Evolutionary conservation across 2,888 invertebrate genomes (phyloP), one percentile per base, ranked within the genome.

Genomic region (Melanchra persicariae): DNA sequence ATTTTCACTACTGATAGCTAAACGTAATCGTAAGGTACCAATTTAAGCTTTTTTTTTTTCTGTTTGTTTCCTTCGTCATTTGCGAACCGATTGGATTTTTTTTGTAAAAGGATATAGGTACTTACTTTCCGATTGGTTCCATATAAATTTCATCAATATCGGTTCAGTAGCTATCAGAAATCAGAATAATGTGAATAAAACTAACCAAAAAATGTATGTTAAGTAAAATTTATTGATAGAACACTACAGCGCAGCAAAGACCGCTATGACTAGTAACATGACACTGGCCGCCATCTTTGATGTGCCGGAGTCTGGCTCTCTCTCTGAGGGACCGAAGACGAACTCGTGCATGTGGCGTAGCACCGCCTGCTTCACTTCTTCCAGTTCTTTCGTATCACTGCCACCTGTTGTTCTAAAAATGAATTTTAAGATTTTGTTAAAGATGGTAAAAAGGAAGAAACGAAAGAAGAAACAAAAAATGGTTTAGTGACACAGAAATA

Each of bases 301-400:
- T 0, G 69, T 51, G 0, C 43, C 7, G 5, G 57, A 58, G 0
- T 9, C 17, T 26, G 4, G 30, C 0, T 0, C 4, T 6, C 40
- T 47, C 10, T 45, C 37, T 15, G 57, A 8, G 0, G 74, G 74
- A 5, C 84, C 85, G 0, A 77, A 71, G 37, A 87, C 64, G 51
- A 70, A 77, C 40, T 78, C 65, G 5, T 76, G 19, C 88, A 91
- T 87, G 63, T 87, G 75, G 0, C 51, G 26, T 6, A 91, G 60
- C 0, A 90, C 89, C 0, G 83, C 82, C 1, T 34, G 24, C 61
- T 78, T 81, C 1, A 74, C 74, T 0, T 52, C 51, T 19, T 78
- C 75, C 4, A 93, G 61, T 19, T 88, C 88, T 45, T 74, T 83
- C 0, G 86, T 88, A 26, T 92, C 93, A 55, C 88, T 91, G 61